These are phyloP conservation scores for Drosophila koepferae DNA, from an alignment of 2,888 invertebrate genomes.

Conservation along the genomic window DNA sequence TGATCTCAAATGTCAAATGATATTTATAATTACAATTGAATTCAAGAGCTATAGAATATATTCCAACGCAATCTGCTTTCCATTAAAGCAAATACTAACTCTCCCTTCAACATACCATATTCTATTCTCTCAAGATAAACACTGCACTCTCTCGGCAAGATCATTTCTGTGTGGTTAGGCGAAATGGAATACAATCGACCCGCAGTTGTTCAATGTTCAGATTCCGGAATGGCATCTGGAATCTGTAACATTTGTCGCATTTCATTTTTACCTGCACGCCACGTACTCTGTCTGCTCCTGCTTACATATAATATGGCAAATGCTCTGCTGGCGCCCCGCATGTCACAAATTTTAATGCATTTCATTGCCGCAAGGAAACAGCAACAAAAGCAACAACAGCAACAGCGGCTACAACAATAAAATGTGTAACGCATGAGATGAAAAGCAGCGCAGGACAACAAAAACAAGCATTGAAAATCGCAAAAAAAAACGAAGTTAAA, in stretches of 20 bases:
- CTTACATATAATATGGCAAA: slow-evolving; percentile 18
- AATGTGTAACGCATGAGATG: slow-evolving; percentile 78
- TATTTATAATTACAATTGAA: neutral
- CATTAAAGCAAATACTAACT: neutral
- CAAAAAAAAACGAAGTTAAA: slow-evolving; percentile 43
- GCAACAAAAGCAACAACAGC: slow-evolving; percentile 41
- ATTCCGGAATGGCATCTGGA: slow-evolving; percentile 51
- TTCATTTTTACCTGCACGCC: slow-evolving; percentile 54
- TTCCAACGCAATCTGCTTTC: neutral
- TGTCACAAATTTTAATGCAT: slow-evolving; percentile 72
- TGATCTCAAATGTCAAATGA: neutral
- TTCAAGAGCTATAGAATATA: neutral
- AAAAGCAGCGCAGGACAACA: slow-evolving; percentile 67
- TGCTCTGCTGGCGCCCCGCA: slow-evolving; percentile 72
- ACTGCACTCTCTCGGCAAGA: neutral
- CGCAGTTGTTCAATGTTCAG: slow-evolving; percentile 26
- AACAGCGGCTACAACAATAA: slow-evolving; percentile 51
- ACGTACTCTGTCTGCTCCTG: neutral
- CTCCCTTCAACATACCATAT: neutral
- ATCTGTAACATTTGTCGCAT: slow-evolving; percentile 52
- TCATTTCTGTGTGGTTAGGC: slow-evolving; percentile 16
- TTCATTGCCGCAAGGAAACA: slow-evolving; percentile 59
- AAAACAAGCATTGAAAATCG: slow-evolving; percentile 39
- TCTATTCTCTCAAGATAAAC: neutral
- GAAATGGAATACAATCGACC: slow-evolving; percentile 13